A percentile compares a stretch with the other conserved stretches of the same genome.
These are phyloP conservation scores for Nysson spinosus DNA, from an alignment of 2,888 invertebrate genomes.

Conservation along the genomic window DNA sequence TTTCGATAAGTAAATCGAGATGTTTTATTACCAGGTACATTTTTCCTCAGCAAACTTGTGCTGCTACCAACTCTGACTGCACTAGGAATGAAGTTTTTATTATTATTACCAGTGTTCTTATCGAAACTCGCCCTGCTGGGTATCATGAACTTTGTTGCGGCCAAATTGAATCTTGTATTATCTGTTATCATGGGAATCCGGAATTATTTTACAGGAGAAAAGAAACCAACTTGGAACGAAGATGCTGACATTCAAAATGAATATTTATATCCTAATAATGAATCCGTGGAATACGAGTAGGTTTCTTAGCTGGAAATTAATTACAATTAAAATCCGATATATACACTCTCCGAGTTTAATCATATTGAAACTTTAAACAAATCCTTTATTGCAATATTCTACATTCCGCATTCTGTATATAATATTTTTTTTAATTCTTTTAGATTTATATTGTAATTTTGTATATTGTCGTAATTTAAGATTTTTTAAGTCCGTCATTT, in stretches of 20 bases:
- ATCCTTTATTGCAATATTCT: too few relatives aligned
- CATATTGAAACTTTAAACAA: too few relatives aligned
- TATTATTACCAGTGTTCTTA: constrained; percentile 68
- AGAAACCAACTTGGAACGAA: background rate
- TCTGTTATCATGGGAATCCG: constrained; percentile 62
- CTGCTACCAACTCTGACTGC: constrained; percentile 68
- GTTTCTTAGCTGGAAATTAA: too few relatives aligned
- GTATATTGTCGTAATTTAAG: too few relatives aligned
- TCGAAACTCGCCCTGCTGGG: constrained; percentile 67
- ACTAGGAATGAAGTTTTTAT: constrained; percentile 67
- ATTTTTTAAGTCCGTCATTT: too few relatives aligned
- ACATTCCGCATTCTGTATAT: too few relatives aligned
- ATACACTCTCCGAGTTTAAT: too few relatives aligned
- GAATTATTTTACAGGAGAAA: constrained; percentile 39
- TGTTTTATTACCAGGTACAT: constrained; percentile 53
- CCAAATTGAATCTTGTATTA: constrained; percentile 68
- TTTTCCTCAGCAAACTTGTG: constrained; percentile 57
- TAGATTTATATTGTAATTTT: too few relatives aligned
- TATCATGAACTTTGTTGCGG: constrained; percentile 66
- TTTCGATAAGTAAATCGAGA: background rate
- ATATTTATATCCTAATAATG: too few relatives aligned
- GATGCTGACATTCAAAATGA: background rate
- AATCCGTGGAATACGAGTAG: too few relatives aligned
- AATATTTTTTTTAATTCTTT: too few relatives aligned
- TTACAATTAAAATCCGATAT: too few relatives aligned